Evolutionary conservation across 2,888 invertebrate species (phyloP), one percentile per base, ranked within the genome.

Genomic region (Syrphus vitripennis): DNA sequence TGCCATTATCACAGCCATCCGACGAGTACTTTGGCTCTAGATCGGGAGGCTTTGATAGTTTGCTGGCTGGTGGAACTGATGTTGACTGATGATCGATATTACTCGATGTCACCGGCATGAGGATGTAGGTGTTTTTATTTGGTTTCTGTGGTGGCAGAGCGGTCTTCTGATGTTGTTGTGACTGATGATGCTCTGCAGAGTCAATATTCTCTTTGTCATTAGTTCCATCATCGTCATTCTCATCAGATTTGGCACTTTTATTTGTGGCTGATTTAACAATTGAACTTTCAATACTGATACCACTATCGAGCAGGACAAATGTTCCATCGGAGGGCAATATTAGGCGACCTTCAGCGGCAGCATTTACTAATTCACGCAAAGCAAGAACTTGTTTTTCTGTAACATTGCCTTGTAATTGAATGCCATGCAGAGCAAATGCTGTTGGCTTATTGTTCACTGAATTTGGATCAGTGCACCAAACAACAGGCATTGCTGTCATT

Each of bases 401-500:
- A 14, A 93, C 91, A 88, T 92, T 92, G 10, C 93, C 93, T 89
- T 93, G 93, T 84, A 93, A 87, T 82, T 93, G 92, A 29, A 93
- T 92, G 75, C 93, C 93, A 76, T 93, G 93, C 42, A 93, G 88
- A 48, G 93, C 92, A 87, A 92, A 93, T 61, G 93, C 93, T 34
- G 91, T 91, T 21, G 93, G 93, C 81, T 92, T 92, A 79, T 92
- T 92, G 88, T 91, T 92, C 59, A 91, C 91, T 90, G 93, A 92
- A 88, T 93, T 93, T 42, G 93, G 92, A 89, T 93, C 92, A 86
- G 92, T 91, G 87, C 93, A 93, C 93, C 93, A 93, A 67, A 93
- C 93, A 67, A 93, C 93, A 42, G 93, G 93, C 91, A 92, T 92
- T 87, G 92, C 90, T 86, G 93, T 89, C 92, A 92, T 92, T 81